These are phyloP conservation scores for Tachystola acroxantha DNA, from an alignment of 2,888 invertebrate genomes.

Conservation along the genomic window DNA sequence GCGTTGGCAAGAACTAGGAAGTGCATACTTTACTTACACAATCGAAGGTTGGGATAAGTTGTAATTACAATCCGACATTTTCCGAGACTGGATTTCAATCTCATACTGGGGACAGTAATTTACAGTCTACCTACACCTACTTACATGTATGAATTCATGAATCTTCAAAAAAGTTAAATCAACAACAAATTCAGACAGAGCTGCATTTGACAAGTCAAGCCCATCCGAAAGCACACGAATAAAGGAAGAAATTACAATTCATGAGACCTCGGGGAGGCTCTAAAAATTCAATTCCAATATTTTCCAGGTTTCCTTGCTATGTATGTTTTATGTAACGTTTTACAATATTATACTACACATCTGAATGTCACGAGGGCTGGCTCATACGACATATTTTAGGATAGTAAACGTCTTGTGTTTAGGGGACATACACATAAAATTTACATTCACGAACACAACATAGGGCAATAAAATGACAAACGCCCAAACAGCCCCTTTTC, in stretches of 20 bases:
- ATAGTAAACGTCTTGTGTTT: slow-evolving; percentile 40
- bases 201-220: background rate
- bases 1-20: too few relatives aligned
- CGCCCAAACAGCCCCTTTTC: background rate
- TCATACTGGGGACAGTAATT: too few relatives aligned
- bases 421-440: slow-evolving; percentile 36
- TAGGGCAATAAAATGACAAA: slow-evolving; percentile 25
- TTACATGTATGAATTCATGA: too few relatives aligned
- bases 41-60: too few relatives aligned
- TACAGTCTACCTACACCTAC: too few relatives aligned
- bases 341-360: slow-evolving; percentile 45
- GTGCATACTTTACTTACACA: too few relatives aligned
- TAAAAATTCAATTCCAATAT: slow-evolving; percentile 60
- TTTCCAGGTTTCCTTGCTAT: slow-evolving; percentile 34
- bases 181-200: too few relatives aligned
- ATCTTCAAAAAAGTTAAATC: too few relatives aligned
- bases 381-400: slow-evolving; percentile 23
- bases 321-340: slow-evolving; percentile 58
- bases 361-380: slow-evolving; percentile 26
- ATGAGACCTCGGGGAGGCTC: slow-evolving; percentile 38
- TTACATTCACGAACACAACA: slow-evolving; percentile 36
- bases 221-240: background rate
- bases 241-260: slow-evolving; percentile 20
- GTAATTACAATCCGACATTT: too few relatives aligned
- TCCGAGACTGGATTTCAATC: too few relatives aligned